phyloP scores from a whole-genome alignment of 1,140 invertebrate species.

The Lerema accius region DNA sequence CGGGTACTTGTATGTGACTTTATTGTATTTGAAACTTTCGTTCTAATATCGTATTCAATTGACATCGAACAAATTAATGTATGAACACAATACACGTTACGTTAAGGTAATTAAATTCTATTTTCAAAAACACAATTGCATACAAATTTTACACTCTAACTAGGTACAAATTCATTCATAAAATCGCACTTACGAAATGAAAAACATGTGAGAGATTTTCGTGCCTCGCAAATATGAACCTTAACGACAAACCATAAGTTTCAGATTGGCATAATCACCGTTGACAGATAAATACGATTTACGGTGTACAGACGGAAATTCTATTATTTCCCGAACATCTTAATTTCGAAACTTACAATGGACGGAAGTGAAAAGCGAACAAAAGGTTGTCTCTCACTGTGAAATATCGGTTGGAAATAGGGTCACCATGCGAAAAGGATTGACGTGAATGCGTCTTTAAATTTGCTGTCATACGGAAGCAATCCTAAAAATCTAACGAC shows the following conservation, averaged over 20 bases:
- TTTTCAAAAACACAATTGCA: slow-evolving; percentile 2
- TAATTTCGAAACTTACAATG: slow-evolving; percentile 56
- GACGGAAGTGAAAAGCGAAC: slow-evolving; percentile 45
- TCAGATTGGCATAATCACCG: slow-evolving; percentile 1
- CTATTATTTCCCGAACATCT: slow-evolving; percentile 59
- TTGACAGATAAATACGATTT: slow-evolving; percentile 4
- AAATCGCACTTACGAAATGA: slow-evolving; percentile 21
- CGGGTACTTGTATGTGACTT: too few relatives aligned
- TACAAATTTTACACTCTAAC: not conserved
- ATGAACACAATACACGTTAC: too few relatives aligned
- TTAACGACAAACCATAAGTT: slow-evolving; percentile 5
- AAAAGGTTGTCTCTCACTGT: slow-evolving; percentile 49
- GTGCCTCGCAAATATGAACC: not conserved
- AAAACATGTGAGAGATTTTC: slow-evolving; percentile 2
- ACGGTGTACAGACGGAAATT: slow-evolving; percentile 41
- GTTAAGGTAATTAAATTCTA: not conserved
- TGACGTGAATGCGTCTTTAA: too few relatives aligned
- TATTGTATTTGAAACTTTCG: too few relatives aligned
- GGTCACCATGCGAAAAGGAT: not conserved
- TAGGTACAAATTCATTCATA: slow-evolving; percentile 12
- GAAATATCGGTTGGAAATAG: slow-evolving; percentile 38
- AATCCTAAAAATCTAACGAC: too few relatives aligned
- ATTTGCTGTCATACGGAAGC: too few relatives aligned
- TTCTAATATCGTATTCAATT: too few relatives aligned
- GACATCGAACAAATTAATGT: too few relatives aligned